These are phyloP conservation scores for Petrophora chlorosata DNA, from an alignment of 2,888 invertebrate genomes.

Conservation along the genomic window DNA sequence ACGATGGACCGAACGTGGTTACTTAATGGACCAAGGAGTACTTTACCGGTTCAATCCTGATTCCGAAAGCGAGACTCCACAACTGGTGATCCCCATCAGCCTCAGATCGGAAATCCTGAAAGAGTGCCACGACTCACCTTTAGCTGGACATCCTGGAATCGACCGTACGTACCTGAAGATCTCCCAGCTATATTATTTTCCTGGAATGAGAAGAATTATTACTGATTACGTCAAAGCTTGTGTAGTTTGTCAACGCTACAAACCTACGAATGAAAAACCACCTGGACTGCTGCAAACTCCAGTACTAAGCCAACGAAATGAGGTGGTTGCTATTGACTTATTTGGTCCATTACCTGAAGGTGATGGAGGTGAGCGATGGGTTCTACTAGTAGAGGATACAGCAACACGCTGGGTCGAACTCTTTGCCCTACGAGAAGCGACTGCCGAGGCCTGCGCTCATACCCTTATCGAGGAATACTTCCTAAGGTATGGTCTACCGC, in stretches of 20 bases:
- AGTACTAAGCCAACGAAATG: constrained; percentile 1
- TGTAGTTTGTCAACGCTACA: constrained; percentile 11
- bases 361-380: constrained; percentile 28
- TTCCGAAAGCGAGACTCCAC: no score
- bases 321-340: constrained; percentile 35
- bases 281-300: constrained; percentile 21
- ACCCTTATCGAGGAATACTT: constrained; percentile 3
- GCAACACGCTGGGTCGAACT: constrained; percentile 36
- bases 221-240: constrained; percentile 11
- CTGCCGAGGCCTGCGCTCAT: not conserved
- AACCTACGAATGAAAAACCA: constrained; percentile 16
- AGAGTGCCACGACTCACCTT: not conserved
- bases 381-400: constrained; percentile 33
- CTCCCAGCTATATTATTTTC: not conserved
- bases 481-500: constrained; percentile 36
- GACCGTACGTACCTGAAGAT: not conserved
- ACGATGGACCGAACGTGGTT: constrained; percentile 35
- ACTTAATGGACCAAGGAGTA: no score
- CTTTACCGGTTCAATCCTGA: no score
- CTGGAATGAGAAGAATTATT: constrained; percentile 7
- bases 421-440: constrained; percentile 27
- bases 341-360: constrained; percentile 35
- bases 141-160: constrained; percentile 8
- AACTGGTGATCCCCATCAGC: no score
- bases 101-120: no score